Percentiles rank a stretch among this genome's conserved stretches.
phyloP scores from a whole-genome alignment of 2,888 invertebrate genomes.

The Metacarcinus magister region DNA sequence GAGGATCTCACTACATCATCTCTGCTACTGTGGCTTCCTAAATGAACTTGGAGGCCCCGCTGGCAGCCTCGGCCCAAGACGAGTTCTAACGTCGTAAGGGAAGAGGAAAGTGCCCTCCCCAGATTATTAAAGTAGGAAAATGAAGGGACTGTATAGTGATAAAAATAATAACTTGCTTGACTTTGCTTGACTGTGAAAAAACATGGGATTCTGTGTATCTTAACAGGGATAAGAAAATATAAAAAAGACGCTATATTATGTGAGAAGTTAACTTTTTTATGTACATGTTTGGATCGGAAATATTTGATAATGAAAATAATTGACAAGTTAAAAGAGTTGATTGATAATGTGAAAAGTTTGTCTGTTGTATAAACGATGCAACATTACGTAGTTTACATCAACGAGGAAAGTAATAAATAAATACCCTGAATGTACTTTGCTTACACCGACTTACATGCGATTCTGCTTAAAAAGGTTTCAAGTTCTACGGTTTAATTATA shows the following conservation, averaged over 20 bases:
- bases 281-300: too few relatives aligned
- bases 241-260: background rate
- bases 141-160: background rate
- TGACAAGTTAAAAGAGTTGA: too few relatives aligned
- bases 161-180: background rate
- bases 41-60: background rate
- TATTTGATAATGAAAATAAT: too few relatives aligned
- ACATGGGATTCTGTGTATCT: background rate
- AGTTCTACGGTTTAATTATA: too few relatives aligned
- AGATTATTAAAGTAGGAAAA: background rate
- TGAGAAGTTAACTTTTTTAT: background rate
- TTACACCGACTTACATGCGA: too few relatives aligned
- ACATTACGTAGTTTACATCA: too few relatives aligned
- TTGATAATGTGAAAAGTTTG: too few relatives aligned
- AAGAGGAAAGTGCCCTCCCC: background rate
- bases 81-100: background rate
- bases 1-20: constrained; percentile 4
- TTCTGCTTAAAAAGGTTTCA: too few relatives aligned
- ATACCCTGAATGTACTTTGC: too few relatives aligned
- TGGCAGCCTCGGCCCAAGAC: background rate
- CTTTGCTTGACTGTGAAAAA: background rate
- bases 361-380: too few relatives aligned
- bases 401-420: too few relatives aligned
- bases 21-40: constrained; percentile 3
- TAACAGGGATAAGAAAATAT: background rate